Conservation (phyloP, 1,140 invertebrate species). For the Galleria mellonella region DNA sequence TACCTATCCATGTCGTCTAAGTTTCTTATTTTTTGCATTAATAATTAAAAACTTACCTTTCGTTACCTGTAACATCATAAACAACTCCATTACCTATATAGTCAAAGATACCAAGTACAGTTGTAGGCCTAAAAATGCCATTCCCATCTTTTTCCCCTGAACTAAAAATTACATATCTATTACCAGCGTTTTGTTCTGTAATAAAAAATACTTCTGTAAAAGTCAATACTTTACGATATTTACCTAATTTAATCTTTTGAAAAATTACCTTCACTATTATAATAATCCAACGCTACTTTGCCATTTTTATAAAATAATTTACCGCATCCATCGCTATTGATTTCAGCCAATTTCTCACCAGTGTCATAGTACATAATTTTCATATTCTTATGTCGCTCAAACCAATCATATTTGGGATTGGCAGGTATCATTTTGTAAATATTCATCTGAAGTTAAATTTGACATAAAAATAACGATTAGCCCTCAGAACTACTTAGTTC, state of each 20-base stretch:
- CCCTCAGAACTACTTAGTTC: too few relatives aligned
- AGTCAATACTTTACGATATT: neutral
- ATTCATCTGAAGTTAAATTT: conserved; percentile 23
- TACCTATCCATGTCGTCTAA: too few relatives aligned
- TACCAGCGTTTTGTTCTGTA: conserved; percentile 10
- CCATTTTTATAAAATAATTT: conserved; percentile 41
- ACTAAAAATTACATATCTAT: conserved; percentile 29
- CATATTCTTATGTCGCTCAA: conserved; percentile 18
- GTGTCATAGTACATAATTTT: conserved; percentile 21
- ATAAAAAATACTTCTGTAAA: neutral
- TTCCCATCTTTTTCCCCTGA: conserved; percentile 9
- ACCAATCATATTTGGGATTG: conserved; percentile 27
- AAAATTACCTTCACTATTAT: conserved; percentile 16
- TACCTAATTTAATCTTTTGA: neutral
- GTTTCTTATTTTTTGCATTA: too few relatives aligned
- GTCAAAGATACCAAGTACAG: conserved; percentile 30
- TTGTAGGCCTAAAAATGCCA: conserved; percentile 7
- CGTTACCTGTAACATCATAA: conserved; percentile 28
- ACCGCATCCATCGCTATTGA: conserved; percentile 24
- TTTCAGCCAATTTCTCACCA: conserved; percentile 30
- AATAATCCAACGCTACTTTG: conserved; percentile 27
- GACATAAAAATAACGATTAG: conserved; percentile 1
- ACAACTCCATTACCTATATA: conserved; percentile 32
- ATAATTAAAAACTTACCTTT: conserved; percentile 17
- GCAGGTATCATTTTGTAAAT: conserved; percentile 38